Conservation (phyloP, 2,888 invertebrate species). For the Germaria angustata region DNA sequence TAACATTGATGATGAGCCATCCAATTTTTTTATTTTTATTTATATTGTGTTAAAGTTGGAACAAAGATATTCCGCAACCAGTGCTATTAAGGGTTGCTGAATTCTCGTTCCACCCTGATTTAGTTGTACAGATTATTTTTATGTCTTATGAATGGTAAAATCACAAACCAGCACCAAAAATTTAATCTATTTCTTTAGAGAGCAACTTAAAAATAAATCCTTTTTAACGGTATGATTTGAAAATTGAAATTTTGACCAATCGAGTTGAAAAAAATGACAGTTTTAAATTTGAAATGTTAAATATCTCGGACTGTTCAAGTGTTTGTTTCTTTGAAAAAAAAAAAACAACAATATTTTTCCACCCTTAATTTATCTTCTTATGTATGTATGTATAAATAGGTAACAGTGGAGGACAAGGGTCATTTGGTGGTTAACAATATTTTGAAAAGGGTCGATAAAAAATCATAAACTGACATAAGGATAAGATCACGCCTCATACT, state of each 20-base stretch:
- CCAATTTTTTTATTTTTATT: constrained; percentile 18
- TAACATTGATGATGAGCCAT: constrained; percentile 12
- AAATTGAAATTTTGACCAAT: no score
- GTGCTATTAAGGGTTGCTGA: constrained; percentile 7
- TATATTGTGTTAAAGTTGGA: constrained; percentile 48
- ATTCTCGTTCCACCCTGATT: not conserved
- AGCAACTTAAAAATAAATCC: no score
- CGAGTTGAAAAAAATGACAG: no score
- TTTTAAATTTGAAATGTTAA: no score
- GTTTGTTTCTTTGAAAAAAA: no score
- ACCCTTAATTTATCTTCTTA: not conserved
- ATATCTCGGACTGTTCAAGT: no score
- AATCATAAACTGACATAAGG: constrained; percentile 58
- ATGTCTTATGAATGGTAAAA: no score
- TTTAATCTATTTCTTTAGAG: no score
- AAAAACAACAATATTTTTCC: not conserved
- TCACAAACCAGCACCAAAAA: no score
- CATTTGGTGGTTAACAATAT: constrained; percentile 78
- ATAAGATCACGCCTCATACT: constrained; percentile 64
- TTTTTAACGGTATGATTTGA: no score
- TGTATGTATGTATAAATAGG: not conserved
- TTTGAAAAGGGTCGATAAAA: constrained; percentile 75
- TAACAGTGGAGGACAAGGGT: constrained; percentile 74
- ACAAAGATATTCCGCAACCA: constrained; percentile 34
- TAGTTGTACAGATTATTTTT: no score